A percentile compares a stretch with the other conserved stretches of the same genome.
Conservation (phyloP, 1,140 invertebrate genomes). For the Arctopsyche grandis region DNA sequence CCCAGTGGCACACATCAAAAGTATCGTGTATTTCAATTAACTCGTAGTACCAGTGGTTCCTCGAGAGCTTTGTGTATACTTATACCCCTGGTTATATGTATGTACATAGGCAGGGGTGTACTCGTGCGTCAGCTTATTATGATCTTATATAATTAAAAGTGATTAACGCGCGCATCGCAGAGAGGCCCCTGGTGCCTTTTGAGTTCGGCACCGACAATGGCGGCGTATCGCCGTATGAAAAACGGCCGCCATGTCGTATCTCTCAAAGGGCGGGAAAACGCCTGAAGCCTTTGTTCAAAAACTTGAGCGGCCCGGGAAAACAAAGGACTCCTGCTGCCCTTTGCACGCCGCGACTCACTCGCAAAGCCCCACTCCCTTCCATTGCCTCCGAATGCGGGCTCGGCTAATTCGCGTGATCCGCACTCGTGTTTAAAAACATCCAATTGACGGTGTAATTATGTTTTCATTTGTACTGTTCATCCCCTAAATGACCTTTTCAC, state of each 20-base stretch:
- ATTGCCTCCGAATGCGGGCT: not conserved
- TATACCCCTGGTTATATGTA: too few species aligned
- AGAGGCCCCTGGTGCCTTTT: not conserved
- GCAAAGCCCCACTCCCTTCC: not conserved
- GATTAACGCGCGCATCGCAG: slow-evolving; percentile 27
- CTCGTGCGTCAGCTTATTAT: not conserved
- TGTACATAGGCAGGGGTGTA: too few species aligned
- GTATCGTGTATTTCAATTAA: too few species aligned
- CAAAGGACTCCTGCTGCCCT: slow-evolving; percentile 1
- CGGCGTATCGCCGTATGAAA: not conserved
- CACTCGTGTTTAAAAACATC: too few species aligned
- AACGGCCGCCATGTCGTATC: not conserved
- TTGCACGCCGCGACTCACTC: not conserved
- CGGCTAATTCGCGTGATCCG: too few species aligned
- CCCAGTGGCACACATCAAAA: too few species aligned
- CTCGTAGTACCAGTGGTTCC: too few species aligned
- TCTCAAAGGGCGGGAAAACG: slow-evolving; percentile 29
- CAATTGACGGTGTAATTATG: too few species aligned
- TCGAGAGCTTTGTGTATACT: too few species aligned
- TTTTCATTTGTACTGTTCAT: too few species aligned
- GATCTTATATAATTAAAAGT: slow-evolving; percentile 28
- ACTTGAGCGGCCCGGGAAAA: not conserved
- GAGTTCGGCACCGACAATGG: not conserved
- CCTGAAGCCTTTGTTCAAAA: slow-evolving; percentile 31
- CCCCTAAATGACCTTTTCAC: too few species aligned